A percentile compares a stretch with the other conserved stretches of the same genome.
These are phyloP conservation scores for Pachycephala philippinensis DNA, from an alignment of 2,113 vertebrate species.

Conservation along the genomic window DNA sequence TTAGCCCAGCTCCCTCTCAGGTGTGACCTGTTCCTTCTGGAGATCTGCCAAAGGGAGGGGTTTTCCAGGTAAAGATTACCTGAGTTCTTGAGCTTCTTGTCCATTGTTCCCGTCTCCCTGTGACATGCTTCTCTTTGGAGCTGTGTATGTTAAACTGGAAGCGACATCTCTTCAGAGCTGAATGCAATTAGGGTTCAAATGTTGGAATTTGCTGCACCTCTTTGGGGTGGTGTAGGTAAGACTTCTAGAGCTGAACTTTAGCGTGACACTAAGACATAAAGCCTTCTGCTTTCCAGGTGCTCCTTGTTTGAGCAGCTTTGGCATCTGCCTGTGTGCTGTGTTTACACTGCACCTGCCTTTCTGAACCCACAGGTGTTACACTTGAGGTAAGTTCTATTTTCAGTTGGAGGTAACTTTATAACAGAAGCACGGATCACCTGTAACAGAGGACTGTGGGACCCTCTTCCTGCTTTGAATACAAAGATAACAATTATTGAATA, in stretches of 20 bases:
- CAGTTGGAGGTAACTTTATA: not conserved
- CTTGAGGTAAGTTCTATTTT: conserved; percentile 1
- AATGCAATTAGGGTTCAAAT: not conserved
- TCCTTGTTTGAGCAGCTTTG: not conserved
- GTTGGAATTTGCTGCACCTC: not conserved
- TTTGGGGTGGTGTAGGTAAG: not conserved
- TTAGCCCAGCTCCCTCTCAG: not conserved
- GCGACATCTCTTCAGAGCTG: not conserved
- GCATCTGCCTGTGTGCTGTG: conserved; percentile 1
- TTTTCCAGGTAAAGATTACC: not conserved
- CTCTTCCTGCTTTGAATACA: not conserved
- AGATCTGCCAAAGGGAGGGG: not conserved
- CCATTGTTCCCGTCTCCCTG: not conserved
- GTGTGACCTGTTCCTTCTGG: not conserved
- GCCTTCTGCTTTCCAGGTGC: conserved; percentile 29
- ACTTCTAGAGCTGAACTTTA: not conserved
- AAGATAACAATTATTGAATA: not conserved
- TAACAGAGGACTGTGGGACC: not conserved
- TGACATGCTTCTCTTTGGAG: not conserved
- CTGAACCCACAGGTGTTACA: not conserved
- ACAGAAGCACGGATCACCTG: not conserved
- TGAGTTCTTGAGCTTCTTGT: not conserved
- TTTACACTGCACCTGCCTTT: not conserved
- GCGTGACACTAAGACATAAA: not conserved
- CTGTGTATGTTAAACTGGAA: not conserved